Evolutionary conservation across 1,140 invertebrate genomes (phyloP).

Genomic region (Aporrectodea caliginosa): DNA sequence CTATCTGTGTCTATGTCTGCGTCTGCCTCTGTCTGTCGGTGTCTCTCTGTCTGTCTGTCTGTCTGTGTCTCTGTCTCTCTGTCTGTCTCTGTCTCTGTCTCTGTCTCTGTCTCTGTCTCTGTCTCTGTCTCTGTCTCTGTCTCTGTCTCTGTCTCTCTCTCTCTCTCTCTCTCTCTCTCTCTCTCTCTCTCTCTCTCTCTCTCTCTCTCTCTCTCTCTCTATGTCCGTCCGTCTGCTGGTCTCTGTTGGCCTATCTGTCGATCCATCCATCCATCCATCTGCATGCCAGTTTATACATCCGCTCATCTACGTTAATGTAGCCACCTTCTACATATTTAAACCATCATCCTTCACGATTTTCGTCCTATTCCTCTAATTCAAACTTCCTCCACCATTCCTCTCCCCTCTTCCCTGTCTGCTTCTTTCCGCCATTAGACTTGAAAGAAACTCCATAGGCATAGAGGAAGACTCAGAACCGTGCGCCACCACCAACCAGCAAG

Average conservation of each 20-base stretch:
- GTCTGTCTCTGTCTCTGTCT: neutral
- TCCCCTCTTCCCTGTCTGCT: too few relatives aligned
- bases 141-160: neutral
- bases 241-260: neutral
- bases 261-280: neutral
- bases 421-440: too few relatives aligned
- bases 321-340: too few relatives aligned
- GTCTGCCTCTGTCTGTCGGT: neutral
- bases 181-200: slow-evolving; percentile 6
- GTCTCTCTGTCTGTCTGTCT: neutral
- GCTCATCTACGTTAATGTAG: too few relatives aligned
- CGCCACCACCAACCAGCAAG: too few relatives aligned
- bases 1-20: neutral
- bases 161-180: slow-evolving; percentile 1
- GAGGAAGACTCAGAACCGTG: too few relatives aligned
- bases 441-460: too few relatives aligned
- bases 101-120: neutral
- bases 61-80: neutral
- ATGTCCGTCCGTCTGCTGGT: neutral
- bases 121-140: neutral
- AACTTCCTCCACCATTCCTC: too few relatives aligned
- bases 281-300: neutral
- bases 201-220: neutral
- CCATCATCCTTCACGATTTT: too few relatives aligned
- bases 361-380: too few relatives aligned